phyloP scores from a whole-genome alignment of 2,888 invertebrate species.

The Scotopteryx bipunctaria region DNA sequence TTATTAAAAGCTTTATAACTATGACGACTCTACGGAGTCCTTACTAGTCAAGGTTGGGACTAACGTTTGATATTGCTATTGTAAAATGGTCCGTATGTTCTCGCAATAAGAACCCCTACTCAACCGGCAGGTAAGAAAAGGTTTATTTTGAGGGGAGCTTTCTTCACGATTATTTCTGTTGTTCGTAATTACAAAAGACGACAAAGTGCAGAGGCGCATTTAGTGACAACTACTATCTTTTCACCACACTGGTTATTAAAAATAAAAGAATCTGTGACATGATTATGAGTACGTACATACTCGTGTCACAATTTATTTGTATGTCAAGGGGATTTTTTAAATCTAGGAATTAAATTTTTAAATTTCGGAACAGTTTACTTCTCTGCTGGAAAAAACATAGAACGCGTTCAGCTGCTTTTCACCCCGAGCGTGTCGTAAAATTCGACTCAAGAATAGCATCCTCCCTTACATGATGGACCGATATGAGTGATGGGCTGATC shows the following conservation, averaged over 20 bases:
- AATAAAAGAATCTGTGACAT: no score
- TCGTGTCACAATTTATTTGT: no score
- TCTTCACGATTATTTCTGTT: constrained; percentile 73
- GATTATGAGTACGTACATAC: no score
- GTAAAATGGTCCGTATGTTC: constrained; percentile 53
- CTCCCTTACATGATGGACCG: no score
- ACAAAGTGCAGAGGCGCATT: constrained; percentile 58
- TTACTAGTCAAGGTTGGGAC: constrained; percentile 10
- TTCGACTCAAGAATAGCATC: no score
- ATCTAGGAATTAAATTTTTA: no score
- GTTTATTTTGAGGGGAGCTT: constrained; percentile 72
- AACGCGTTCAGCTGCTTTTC: no score
- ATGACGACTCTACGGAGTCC: constrained; percentile 13
- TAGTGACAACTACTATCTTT: neutral
- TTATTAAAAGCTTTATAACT: neutral
- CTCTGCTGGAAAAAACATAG: no score
- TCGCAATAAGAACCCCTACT: constrained; percentile 44
- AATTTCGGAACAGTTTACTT: no score
- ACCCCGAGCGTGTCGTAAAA: no score
- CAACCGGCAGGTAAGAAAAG: constrained; percentile 51
- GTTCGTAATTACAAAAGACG: constrained; percentile 69
- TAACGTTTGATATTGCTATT: constrained; percentile 2
- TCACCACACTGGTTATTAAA: neutral
- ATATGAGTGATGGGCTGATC: no score
- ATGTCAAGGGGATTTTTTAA: no score